Conservation (phyloP, 2,797 vertebrate species). For the Margarornis squamiger region DNA sequence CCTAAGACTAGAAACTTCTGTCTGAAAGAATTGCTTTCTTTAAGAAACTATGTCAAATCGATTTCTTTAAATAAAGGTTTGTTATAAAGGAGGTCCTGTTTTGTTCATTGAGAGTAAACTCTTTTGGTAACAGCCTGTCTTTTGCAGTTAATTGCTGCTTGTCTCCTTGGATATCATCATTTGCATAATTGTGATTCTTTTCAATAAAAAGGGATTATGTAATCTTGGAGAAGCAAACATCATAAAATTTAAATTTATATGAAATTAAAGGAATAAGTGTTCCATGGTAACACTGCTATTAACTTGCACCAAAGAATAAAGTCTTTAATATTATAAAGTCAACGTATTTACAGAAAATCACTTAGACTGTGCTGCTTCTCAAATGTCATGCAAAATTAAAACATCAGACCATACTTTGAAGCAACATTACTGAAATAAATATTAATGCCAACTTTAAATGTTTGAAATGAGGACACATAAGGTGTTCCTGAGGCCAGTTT, state of each 20-base stretch:
- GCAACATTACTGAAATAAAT: conserved; percentile 51
- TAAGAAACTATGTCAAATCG: conserved; percentile 60
- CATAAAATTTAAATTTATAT: conserved; percentile 77
- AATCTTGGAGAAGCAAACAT: conserved; percentile 77
- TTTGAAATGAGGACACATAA: conserved; percentile 45
- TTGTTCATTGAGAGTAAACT: conserved; percentile 67
- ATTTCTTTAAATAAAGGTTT: conserved; percentile 70
- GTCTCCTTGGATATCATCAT: conserved; percentile 76
- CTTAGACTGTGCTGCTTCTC: conserved; percentile 52
- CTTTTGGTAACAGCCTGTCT: conserved; percentile 70
- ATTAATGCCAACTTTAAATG: conserved; percentile 54
- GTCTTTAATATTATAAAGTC: conserved; percentile 67
- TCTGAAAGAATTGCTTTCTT: conserved; percentile 47
- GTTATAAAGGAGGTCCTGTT: conserved; percentile 71
- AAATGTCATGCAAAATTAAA: conserved; percentile 74
- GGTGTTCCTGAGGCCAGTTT: conserved; percentile 19
- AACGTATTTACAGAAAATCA: conserved; percentile 65
- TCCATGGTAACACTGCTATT: conserved; percentile 72
- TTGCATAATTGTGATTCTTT: conserved; percentile 78
- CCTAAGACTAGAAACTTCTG: conserved; percentile 45
- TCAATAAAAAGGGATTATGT: conserved; percentile 77
- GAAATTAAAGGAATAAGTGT: conserved; percentile 77
- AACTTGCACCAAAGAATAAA: conserved; percentile 71
- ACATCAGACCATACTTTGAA: conserved; percentile 64
- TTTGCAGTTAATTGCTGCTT: conserved; percentile 77